Evolutionary conservation across 2,888 invertebrate genomes (phyloP), one percentile per base, ranked within the genome.

Genomic region (Mythimna albipuncta): DNA sequence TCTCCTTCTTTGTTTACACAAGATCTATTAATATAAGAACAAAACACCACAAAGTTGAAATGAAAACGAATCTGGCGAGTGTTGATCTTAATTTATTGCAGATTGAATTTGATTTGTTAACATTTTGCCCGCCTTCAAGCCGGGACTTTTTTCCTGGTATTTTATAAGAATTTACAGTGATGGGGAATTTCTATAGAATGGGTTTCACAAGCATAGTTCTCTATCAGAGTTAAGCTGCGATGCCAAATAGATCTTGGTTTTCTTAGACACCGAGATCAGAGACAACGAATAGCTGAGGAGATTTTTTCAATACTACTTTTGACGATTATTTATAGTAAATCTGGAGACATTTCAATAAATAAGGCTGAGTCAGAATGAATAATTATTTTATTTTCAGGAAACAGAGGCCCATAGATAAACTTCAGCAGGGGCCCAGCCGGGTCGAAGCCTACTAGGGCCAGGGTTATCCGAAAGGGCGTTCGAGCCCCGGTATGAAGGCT

Each of bases 101-200:
- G 62, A 82, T 66, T 70, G 35, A 65, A 82, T 67, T 82, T 64
- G 44, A 61, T 77, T 77, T 77, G 32, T 67, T 73, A 59, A 77
- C 38, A 65, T 59, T 67, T 61, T 21, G 2, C 13, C 7, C 19
- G 6, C 21, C 10, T 11, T 21, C 55, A n/a, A 13, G 16, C 21
- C 16, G 2, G 9, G 21, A 19, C 35, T 32, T 11, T 66, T 65
- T 19, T 55, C 11, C 26, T 26, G 16, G 19, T 4, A 21, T 10
- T 77, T 64, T 41, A 41, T 65, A 41, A 64, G 44, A 64, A 68
- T 65, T 64, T 67, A 67, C 9, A 55, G 35, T 41, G 47, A 65
- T 63, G 26, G 21, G 21, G 13, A 11, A 50, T 65, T 65, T 62
- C 47, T 61, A 38, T 57, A 41, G 21, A 38, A n/a, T 54, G 19